Conservation (phyloP, 1,140 invertebrate species). For the Conopomorpha cramerella region DNA sequence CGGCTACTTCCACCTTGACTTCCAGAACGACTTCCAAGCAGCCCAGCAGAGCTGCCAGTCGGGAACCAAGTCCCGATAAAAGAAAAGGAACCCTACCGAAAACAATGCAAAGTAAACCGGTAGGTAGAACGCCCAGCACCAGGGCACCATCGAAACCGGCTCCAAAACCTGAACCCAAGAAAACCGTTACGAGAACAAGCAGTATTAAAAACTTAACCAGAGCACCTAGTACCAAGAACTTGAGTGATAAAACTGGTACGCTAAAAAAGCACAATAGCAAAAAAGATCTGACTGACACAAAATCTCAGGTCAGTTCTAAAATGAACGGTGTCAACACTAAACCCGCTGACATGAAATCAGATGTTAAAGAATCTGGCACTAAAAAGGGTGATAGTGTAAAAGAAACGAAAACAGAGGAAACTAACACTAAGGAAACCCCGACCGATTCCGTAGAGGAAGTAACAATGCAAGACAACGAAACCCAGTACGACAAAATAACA, state of each 20-base stretch:
- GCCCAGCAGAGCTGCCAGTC: conserved; percentile 38
- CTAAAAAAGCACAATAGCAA: conserved; percentile 37
- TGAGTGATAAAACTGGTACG: conserved; percentile 41
- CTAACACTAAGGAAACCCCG: conserved; percentile 13
- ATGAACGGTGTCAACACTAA: conserved; percentile 22
- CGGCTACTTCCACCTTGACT: conserved; percentile 32
- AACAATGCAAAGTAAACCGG: conserved; percentile 18
- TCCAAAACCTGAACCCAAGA: conserved; percentile 45
- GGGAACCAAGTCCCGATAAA: conserved; percentile 45
- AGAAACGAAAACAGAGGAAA: conserved; percentile 8
- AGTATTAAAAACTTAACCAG: conserved; percentile 47
- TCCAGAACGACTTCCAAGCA: conserved; percentile 50
- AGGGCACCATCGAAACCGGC: conserved; percentile 26
- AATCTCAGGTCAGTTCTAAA: conserved; percentile 27
- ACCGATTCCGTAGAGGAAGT: conserved; percentile 25
- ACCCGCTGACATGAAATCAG: conserved; percentile 10
- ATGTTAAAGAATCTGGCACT: conserved; percentile 5
- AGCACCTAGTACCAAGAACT: conserved; percentile 32
- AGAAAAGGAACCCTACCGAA: conserved; percentile 17
- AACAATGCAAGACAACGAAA: conserved; percentile 46
- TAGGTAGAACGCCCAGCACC: conserved; percentile 27
- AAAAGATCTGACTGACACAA: conserved; percentile 38
- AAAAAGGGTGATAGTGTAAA: conserved; percentile 12
- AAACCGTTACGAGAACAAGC: conserved; percentile 43
- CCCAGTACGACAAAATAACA: conserved; percentile 46